A percentile compares a stretch with the other conserved stretches of the same genome.
Evolutionary conservation across 2,797 vertebrate genomes (phyloP).

Genomic region (Gallinago nigripennis): DNA sequence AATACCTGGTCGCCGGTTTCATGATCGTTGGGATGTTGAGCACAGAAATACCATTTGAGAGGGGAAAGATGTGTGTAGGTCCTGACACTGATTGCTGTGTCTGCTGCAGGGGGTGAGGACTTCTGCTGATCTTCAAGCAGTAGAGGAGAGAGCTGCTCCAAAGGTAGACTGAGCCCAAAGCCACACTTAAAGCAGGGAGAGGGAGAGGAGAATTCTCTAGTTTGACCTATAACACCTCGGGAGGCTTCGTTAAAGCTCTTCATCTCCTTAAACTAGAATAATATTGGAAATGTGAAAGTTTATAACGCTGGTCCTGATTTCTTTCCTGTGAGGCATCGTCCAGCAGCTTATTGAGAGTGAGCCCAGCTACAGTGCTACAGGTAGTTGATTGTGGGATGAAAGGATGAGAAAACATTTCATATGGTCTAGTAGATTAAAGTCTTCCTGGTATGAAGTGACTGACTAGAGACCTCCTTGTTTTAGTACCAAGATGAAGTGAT

Average conservation of each 20-base stretch:
- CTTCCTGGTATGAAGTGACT: neutral
- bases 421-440: neutral
- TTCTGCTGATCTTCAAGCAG: neutral
- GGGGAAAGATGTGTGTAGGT: neutral
- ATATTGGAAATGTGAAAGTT: neutral
- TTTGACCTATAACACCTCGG: neutral
- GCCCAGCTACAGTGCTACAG: neutral
- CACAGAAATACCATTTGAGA: neutral
- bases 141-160: neutral
- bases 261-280: neutral
- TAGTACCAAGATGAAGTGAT: neutral
- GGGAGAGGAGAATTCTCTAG: neutral
- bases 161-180: neutral
- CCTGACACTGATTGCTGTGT: neutral
- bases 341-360: neutral
- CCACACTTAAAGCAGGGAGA: neutral
- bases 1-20: constrained; percentile 65
- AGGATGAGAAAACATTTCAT: neutral
- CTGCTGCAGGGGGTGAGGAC: neutral
- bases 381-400: neutral
- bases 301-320: neutral
- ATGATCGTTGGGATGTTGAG: neutral
- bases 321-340: neutral
- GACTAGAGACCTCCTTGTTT: neutral
- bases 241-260: neutral